These are phyloP conservation scores for Mormyrus proboscirostris DNA, from an alignment of 2,797 vertebrate genomes.

Conservation along the genomic window DNA sequence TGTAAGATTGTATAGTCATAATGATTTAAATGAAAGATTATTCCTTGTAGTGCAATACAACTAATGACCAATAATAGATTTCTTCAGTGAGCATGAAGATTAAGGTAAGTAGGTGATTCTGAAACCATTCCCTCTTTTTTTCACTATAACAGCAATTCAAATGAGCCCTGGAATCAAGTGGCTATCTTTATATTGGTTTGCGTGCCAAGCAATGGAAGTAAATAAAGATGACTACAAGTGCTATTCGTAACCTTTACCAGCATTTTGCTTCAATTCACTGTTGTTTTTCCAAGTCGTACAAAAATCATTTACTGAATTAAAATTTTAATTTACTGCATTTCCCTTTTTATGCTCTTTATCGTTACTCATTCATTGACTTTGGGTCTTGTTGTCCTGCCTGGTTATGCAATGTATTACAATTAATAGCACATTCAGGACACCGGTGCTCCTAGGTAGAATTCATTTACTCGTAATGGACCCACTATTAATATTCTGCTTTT, in stretches of 20 bases:
- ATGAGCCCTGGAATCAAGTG: not conserved
- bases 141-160: not conserved
- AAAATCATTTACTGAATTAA: not conserved
- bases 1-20: not conserved
- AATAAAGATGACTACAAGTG: not conserved
- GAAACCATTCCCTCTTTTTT: not conserved
- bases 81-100: not conserved
- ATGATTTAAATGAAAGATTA: not conserved
- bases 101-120: not conserved
- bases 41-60: not conserved
- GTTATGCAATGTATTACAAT: conserved; percentile 56
- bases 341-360: not conserved
- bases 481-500: conserved; percentile 62
- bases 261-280: not conserved
- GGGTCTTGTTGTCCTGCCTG: conserved; percentile 42
- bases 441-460: conserved; percentile 60
- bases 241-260: not conserved
- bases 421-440: conserved; percentile 64
- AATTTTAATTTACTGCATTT: not conserved
- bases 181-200: not conserved
- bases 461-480: conserved; percentile 62
- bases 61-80: not conserved
- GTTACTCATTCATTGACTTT: not conserved
- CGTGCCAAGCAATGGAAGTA: not conserved
- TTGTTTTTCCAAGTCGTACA: not conserved